A percentile compares a stretch with the other conserved stretches of the same genome.
These are phyloP conservation scores for Mizuhopecten yessoensis DNA, from an alignment of 1,140 invertebrate genomes.

Conservation along the genomic window DNA sequence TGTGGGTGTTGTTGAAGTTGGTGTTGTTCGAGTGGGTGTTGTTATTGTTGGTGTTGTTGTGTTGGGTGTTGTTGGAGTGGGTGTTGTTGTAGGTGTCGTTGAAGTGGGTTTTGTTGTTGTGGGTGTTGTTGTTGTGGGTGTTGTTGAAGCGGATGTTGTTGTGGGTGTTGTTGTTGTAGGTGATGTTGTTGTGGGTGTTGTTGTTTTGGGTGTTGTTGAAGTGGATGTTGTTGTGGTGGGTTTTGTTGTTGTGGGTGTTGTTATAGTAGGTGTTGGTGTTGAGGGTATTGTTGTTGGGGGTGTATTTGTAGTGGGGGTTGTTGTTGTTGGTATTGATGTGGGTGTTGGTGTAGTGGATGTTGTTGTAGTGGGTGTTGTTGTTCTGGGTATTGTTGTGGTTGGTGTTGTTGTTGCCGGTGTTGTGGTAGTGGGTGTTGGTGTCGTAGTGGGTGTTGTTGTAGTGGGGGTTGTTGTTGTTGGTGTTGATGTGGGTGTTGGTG, in stretches of 20 bases:
- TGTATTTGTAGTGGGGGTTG: neutral
- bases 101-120: neutral
- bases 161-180: constrained; percentile 26
- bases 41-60: neutral
- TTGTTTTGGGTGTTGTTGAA: neutral
- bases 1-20: neutral
- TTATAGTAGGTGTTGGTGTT: too few species aligned
- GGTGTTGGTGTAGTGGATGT: too few species aligned
- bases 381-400: too few species aligned
- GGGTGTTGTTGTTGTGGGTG: neutral
- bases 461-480: neutral
- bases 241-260: neutral
- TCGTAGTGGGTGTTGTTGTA: neutral
- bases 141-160: neutral
- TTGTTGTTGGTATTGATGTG: too few species aligned
- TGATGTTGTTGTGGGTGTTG: constrained; percentile 42
- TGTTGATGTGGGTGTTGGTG: neutral
- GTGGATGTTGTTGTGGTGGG: neutral
- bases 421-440: neutral
- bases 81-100: neutral
- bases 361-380: too few species aligned
- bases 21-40: neutral
- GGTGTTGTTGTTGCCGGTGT: too few species aligned
- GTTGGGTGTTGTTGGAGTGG: neutral
- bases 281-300: neutral